phyloP scores from a whole-genome alignment of 1,140 invertebrate genomes.

The Stegodyphus dumicola region DNA sequence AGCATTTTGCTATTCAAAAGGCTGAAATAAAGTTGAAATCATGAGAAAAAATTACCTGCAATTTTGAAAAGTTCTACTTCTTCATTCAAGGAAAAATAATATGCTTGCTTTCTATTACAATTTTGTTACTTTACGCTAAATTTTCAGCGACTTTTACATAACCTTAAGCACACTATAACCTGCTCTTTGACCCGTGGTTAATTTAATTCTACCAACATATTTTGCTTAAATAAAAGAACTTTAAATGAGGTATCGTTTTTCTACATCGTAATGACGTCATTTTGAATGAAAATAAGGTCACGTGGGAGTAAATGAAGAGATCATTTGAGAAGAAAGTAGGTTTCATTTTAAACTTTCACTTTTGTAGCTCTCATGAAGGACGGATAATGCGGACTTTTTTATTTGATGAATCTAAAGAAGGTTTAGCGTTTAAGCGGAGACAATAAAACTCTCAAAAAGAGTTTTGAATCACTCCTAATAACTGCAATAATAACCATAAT shows the following conservation, averaged over 20 bases:
- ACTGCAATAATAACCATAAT: neutral
- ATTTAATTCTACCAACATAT: neutral
- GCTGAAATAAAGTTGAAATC: no score
- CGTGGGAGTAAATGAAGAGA: conserved; percentile 5
- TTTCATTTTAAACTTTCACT: conserved; percentile 8
- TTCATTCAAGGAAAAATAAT: neutral
- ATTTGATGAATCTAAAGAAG: neutral
- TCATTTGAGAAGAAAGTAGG: conserved; percentile 3
- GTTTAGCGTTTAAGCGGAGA: neutral
- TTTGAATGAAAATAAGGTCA: conserved; percentile 4
- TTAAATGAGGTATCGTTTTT: neutral
- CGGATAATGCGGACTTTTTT: neutral
- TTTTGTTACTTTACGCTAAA: conserved; percentile 4
- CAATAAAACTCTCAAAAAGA: neutral
- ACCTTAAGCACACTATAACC: neutral
- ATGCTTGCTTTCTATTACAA: neutral
- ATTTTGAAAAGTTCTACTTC: neutral
- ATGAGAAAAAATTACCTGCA: no score
- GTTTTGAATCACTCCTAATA: neutral
- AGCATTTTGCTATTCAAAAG: no score
- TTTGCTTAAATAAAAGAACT: neutral
- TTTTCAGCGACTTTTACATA: neutral
- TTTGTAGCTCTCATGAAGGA: neutral
- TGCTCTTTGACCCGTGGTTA: neutral
- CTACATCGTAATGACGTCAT: conserved; percentile 1